phyloP scores from a whole-genome alignment of 1,140 invertebrate species.

The Oedothorax gibbosus region DNA sequence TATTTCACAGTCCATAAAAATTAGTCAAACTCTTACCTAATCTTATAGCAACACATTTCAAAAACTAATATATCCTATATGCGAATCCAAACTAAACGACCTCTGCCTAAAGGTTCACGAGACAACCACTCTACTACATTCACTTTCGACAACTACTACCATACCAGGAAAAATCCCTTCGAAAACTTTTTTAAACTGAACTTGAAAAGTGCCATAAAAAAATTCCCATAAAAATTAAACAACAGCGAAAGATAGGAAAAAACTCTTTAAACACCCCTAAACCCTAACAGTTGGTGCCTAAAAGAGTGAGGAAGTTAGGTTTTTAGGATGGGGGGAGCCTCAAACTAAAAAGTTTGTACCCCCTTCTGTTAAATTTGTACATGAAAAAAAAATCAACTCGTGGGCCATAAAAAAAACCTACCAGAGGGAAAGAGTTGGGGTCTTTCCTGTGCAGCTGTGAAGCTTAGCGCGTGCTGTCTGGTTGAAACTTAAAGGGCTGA shows the following conservation, averaged over 20 bases:
- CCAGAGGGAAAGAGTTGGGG: slow-evolving; percentile 48
- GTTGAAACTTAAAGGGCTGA: background rate
- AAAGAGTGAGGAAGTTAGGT: slow-evolving; percentile 31
- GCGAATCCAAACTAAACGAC: slow-evolving; percentile 4
- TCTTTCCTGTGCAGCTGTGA: slow-evolving; percentile 57
- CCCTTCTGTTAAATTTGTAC: slow-evolving; percentile 30
- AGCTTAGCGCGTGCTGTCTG: background rate
- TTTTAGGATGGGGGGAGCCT: slow-evolving; percentile 25
- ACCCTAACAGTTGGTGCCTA: slow-evolving; percentile 46
- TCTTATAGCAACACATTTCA: background rate
- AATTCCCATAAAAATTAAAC: slow-evolving; percentile 40
- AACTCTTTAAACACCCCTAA: slow-evolving; percentile 30
- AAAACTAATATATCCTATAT: slow-evolving; percentile 11
- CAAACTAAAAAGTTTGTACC: slow-evolving; percentile 42
- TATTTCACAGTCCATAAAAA: too few relatives aligned
- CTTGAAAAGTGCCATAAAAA: slow-evolving; percentile 46
- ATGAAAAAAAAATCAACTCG: slow-evolving; percentile 12
- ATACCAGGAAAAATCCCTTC: slow-evolving; percentile 1
- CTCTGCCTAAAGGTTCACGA: slow-evolving; percentile 21
- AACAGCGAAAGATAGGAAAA: slow-evolving; percentile 13
- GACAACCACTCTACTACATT: slow-evolving; percentile 38
- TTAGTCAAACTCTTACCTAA: too few relatives aligned
- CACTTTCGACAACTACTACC: slow-evolving; percentile 54
- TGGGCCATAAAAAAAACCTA: slow-evolving; percentile 24
- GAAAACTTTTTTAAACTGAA: slow-evolving; percentile 54